Base-by-base conservation (phyloP, 1,140 invertebrate genomes). In the Drosophila paulistorum region DNA sequence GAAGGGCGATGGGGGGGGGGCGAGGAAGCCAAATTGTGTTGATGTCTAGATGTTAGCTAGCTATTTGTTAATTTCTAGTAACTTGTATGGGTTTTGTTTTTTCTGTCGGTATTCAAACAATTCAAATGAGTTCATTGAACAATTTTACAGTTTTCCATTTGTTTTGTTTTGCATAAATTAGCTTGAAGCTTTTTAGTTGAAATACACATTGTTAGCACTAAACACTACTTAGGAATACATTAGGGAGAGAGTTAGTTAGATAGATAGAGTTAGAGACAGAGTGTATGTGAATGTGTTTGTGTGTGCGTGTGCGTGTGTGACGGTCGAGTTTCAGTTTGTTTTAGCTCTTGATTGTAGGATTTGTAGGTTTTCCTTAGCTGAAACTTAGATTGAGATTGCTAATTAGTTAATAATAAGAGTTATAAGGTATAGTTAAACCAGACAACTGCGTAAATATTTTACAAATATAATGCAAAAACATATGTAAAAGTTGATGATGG, bases 171-270 rank as follows among this genome's bases (percentile, higher is more conserved):
- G 45, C 7, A 20, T 23, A 51, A 71, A 69, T 37, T 59, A 70
- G 71, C 79, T 70, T 62, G 72, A 69, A 72, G 80, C 79, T 67
- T 67, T 69, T 64, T 39, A 77, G 59, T 58, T 65, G 75, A 66
- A 65, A 61, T 61, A 71, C 17, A 59, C 41, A 42, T 67, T 73
- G 35, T 70, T 66, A 20, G 75, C 71, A 73, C 62, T 79, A 79
- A 82, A 59, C 30, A 30, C 79, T 87, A 87, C 62, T 77, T 77
- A 77, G 71, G 45, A 20, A 11, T 51, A 63, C 48, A 65, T 61
- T 74, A 87, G 63, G 66, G 54, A 37, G 57, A 39, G 55, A 35
- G 30, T 14, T 1, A 11, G 57, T 1, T 30, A n/a, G 30, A 6
- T 14, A 23, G 14, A 59, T n/a, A 58, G 14, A n/a, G 2, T 17